Evolutionary conservation across 2,888 invertebrate species (phyloP).

Genomic region (Tethea ocularis): DNA sequence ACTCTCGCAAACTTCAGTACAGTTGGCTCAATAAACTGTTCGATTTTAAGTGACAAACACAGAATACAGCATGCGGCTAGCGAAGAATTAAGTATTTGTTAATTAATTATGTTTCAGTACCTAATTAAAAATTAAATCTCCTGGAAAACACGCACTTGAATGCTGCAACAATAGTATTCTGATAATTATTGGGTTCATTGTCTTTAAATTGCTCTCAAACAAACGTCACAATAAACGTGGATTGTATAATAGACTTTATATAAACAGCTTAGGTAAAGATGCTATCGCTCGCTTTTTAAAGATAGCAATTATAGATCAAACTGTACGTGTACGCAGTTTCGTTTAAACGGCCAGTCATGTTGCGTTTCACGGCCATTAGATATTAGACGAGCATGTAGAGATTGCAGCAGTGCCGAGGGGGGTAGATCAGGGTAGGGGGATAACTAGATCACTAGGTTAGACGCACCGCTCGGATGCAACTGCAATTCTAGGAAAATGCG

Average conservation of each 20-base stretch:
- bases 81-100: not conserved
- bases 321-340: slow-evolving; percentile 35
- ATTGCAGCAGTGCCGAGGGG: slow-evolving; percentile 16
- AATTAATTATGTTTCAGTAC: not conserved
- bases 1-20: not conserved
- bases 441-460: slow-evolving; percentile 36
- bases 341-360: slow-evolving; percentile 41
- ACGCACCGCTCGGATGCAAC: slow-evolving; percentile 37
- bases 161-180: not conserved
- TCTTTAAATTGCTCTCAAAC: not conserved
- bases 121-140: not conserved
- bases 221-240: not conserved
- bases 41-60: not conserved
- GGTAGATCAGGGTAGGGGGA: slow-evolving; percentile 9
- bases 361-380: slow-evolving; percentile 38
- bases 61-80: too few species aligned
- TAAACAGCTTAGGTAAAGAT: slow-evolving; percentile 3
- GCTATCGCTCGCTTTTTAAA: not conserved
- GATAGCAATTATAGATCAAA: slow-evolving; percentile 23
- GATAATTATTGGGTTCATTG: not conserved
- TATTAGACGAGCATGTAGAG: slow-evolving; percentile 23
- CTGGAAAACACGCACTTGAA: not conserved
- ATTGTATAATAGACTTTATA: slow-evolving; percentile 5
- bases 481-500: slow-evolving; percentile 42
- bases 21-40: not conserved